Conservation (phyloP, 1,140 invertebrate species). For the Ephestia elutella region DNA sequence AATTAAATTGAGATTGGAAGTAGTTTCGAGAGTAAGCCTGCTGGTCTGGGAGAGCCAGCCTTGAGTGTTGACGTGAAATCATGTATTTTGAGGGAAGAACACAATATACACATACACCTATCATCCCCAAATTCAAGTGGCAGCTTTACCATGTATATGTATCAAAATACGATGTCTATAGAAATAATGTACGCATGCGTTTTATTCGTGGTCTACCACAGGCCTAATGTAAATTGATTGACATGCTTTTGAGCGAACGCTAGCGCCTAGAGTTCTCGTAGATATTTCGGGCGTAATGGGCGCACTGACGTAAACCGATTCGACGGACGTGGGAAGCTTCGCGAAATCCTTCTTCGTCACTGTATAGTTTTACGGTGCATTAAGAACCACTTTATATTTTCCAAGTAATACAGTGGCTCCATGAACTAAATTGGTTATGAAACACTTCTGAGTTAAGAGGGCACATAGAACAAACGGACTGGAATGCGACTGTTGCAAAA, state of each 20-base stretch:
- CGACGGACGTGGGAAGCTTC: constrained; percentile 49
- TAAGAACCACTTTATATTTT: constrained; percentile 23
- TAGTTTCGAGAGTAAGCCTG: too few relatives aligned
- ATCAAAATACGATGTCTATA: too few relatives aligned
- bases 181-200: background rate
- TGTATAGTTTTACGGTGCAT: constrained; percentile 41
- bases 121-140: too few relatives aligned
- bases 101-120: too few relatives aligned
- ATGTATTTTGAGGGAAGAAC: too few relatives aligned
- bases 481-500: constrained; percentile 51
- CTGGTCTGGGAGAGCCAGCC: too few relatives aligned
- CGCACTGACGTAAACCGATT: constrained; percentile 66
- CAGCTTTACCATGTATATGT: too few relatives aligned
- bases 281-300: constrained; percentile 62
- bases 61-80: too few relatives aligned
- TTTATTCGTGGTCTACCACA: constrained; percentile 22
- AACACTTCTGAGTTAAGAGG: constrained; percentile 4
- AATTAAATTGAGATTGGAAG: too few relatives aligned
- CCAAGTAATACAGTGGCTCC: background rate
- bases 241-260: constrained; percentile 48
- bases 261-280: constrained; percentile 35
- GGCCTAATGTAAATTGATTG: constrained; percentile 59
- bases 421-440: constrained; percentile 7
- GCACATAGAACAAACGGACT: constrained; percentile 23
- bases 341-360: constrained; percentile 41